A percentile compares a stretch with the other conserved stretches of the same genome.
Evolutionary conservation across 2,888 invertebrate genomes (phyloP).

Genomic region (Latrodectus hesperus): DNA sequence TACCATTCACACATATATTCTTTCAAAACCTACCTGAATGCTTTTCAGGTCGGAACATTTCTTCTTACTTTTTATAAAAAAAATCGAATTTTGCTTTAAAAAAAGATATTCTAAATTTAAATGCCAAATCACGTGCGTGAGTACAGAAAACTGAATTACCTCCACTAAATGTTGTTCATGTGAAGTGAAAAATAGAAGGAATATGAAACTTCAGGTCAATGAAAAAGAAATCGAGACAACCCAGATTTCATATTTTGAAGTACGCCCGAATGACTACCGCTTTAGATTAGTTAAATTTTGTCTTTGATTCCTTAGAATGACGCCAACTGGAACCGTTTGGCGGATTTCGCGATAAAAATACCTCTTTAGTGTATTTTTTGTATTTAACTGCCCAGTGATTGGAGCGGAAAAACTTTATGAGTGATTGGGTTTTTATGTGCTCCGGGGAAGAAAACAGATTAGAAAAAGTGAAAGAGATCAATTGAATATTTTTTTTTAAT

Average conservation of each 20-base stretch:
- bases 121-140: neutral
- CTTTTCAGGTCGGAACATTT: constrained; percentile 3
- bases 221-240: neutral
- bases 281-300: neutral
- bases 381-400: no score
- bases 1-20: no score
- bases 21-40: neutral
- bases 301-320: neutral
- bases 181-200: neutral
- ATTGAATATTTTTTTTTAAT: no score
- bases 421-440: no score
- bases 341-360: neutral
- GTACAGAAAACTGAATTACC: neutral
- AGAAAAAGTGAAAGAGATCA: no score
- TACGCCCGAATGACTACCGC: neutral
- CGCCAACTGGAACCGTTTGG: neutral
- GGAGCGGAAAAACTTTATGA: no score
- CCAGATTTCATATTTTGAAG: neutral
- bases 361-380: no score
- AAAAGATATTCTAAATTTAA: neutral
- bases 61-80: neutral
- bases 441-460: no score
- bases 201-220: neutral
- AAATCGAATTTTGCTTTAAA: neutral
- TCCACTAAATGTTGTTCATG: neutral